Percentiles rank a stretch among this genome's conserved stretches.
phyloP scores from a whole-genome alignment of 2,888 invertebrate species.

The Spodoptera exigua region DNA sequence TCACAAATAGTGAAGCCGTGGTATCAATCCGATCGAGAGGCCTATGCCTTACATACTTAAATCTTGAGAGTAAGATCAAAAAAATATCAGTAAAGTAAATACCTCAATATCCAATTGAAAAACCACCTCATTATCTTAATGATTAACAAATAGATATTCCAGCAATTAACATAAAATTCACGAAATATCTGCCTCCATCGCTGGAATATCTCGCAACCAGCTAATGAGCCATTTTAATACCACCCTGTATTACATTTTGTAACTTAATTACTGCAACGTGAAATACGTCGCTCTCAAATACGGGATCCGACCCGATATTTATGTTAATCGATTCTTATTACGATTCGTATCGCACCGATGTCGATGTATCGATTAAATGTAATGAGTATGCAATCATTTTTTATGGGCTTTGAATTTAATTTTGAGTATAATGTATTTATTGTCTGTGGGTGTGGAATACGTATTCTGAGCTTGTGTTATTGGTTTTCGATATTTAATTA shows the following conservation, averaged over 20 bases:
- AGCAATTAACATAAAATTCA: background rate
- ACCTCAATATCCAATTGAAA: too few species aligned
- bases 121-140: too few species aligned
- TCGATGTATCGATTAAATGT: slow-evolving; percentile 35
- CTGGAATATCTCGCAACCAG: slow-evolving; percentile 17
- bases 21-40: too few species aligned
- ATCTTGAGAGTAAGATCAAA: too few species aligned
- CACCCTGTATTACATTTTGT: slow-evolving; percentile 50
- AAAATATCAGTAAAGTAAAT: too few species aligned
- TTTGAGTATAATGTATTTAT: slow-evolving; percentile 23
- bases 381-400: slow-evolving; percentile 42
- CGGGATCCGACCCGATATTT: slow-evolving; percentile 45
- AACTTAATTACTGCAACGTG: slow-evolving; percentile 53
- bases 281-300: slow-evolving; percentile 53
- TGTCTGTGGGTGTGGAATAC: background rate
- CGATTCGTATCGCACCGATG: slow-evolving; percentile 24
- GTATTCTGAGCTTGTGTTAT: background rate
- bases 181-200: slow-evolving; percentile 18
- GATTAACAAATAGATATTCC: too few species aligned
- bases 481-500: background rate
- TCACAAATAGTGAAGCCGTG: too few species aligned
- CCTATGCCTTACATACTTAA: too few species aligned
- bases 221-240: slow-evolving; percentile 47
- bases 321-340: slow-evolving; percentile 57
- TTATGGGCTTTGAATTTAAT: slow-evolving; percentile 35